Evolutionary conservation across 2,113 vertebrate genomes (phyloP).

Genomic region (Amblyopsis rosae): DNA sequence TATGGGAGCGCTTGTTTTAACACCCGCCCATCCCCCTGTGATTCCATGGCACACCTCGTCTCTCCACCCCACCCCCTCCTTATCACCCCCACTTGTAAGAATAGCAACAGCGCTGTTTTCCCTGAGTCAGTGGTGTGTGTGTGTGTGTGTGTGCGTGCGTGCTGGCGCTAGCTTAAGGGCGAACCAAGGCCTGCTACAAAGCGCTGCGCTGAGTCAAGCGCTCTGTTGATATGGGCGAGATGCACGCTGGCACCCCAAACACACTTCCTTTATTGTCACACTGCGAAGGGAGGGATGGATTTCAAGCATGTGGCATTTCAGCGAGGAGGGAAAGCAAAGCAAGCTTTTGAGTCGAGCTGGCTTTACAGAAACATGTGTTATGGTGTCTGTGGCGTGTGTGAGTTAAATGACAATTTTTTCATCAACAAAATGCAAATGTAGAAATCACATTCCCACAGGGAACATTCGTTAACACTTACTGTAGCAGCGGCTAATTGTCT

Average conservation of each 20-base stretch:
- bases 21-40: conserved; percentile 39
- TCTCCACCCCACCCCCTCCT: conserved; percentile 15
- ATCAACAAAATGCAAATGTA: conserved; percentile 1
- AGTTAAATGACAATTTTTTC: background rate
- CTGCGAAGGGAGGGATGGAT: conserved; percentile 12
- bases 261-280: conserved; percentile 12
- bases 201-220: conserved; percentile 47
- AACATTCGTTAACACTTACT: too few species aligned
- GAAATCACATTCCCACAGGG: too few species aligned
- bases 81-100: conserved; percentile 24
- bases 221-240: conserved; percentile 21
- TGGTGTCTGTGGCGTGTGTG: too few species aligned
- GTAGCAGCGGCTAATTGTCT: too few species aligned
- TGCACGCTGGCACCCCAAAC: conserved; percentile 13
- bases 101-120: conserved; percentile 39
- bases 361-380: conserved; percentile 9
- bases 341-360: background rate
- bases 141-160: conserved; percentile 2
- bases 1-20: conserved; percentile 27
- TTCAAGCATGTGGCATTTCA: conserved; percentile 8
- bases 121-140: conserved; percentile 46
- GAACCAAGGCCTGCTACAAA: conserved; percentile 5
- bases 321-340: background rate
- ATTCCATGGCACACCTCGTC: conserved; percentile 20
- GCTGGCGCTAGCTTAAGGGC: background rate